Percentiles rank a stretch among this genome's conserved stretches.
Conservation (phyloP, 2,113 vertebrate genomes). For the Ploceus nigricollis region DNA sequence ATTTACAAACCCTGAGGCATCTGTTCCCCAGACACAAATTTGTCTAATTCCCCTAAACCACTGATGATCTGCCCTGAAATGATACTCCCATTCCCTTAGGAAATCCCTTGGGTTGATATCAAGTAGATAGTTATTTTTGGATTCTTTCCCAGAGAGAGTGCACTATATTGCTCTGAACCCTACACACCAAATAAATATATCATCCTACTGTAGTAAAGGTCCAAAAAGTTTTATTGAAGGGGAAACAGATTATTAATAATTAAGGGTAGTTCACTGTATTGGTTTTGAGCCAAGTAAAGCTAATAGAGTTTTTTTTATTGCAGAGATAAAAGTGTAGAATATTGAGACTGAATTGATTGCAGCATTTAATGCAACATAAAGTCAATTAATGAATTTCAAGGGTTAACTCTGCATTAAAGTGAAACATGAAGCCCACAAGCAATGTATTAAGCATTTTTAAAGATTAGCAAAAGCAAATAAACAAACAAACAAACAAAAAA, state of each 20-base stretch:
- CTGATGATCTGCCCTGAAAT: conserved; percentile 45
- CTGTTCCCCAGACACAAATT: conserved; percentile 56
- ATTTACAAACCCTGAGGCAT: conserved; percentile 44
- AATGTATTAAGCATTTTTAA: neutral
- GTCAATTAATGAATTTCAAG: conserved; percentile 29
- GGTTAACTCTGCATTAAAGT: conserved; percentile 9
- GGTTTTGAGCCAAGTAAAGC: conserved; percentile 50
- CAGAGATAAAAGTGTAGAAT: neutral
- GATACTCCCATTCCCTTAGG: conserved; percentile 42
- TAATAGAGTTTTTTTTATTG: conserved; percentile 10
- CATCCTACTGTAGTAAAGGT: neutral
- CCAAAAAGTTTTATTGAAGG: conserved; percentile 33
- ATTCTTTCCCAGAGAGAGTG: conserved; percentile 53
- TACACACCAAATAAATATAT: conserved; percentile 35
- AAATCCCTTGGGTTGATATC: conserved; percentile 49
- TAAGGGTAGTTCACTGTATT: conserved; percentile 26
- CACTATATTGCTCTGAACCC: conserved; percentile 33
- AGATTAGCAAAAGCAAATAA: neutral
- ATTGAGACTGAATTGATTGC: neutral
- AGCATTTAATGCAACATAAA: neutral
- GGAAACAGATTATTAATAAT: conserved; percentile 57
- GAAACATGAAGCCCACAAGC: neutral
- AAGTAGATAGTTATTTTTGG: conserved; percentile 58
- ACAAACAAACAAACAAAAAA: neutral
- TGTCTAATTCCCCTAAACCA: conserved; percentile 33